Evolutionary conservation across 2,113 vertebrate genomes (phyloP).

Genomic region (Genyomyrus donnyi): DNA sequence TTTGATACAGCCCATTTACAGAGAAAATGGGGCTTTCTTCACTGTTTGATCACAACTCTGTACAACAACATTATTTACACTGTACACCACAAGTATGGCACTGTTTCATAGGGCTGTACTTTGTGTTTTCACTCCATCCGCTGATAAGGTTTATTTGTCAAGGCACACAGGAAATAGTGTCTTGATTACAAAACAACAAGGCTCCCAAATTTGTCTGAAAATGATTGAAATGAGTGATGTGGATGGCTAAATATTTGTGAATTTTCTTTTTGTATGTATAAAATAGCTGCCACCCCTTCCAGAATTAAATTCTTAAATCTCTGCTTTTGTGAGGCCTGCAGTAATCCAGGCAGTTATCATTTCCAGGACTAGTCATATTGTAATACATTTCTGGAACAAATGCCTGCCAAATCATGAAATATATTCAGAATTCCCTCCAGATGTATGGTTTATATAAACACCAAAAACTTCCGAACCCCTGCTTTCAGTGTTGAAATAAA

Average conservation of each 20-base stretch:
- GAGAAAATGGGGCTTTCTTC: slow-evolving; percentile 41
- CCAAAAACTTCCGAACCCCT: background rate
- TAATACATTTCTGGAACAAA: background rate
- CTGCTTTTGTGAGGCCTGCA: background rate
- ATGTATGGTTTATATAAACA: background rate
- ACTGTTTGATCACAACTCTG: slow-evolving; percentile 41
- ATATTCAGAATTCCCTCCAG: slow-evolving; percentile 1
- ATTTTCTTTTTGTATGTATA: slow-evolving; percentile 6
- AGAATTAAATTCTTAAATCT: background rate
- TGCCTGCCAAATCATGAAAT: background rate
- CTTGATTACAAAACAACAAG: slow-evolving; percentile 36
- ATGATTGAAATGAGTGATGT: slow-evolving; percentile 22
- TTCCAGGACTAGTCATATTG: background rate
- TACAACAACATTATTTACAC: slow-evolving; percentile 40
- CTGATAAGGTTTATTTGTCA: slow-evolving; percentile 40
- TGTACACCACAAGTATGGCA: slow-evolving; percentile 29
- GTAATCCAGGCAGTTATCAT: background rate
- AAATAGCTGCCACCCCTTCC: background rate
- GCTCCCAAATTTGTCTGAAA: slow-evolving; percentile 24
- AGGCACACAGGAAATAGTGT: slow-evolving; percentile 29
- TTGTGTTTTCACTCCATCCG: slow-evolving; percentile 19
- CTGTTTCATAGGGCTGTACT: slow-evolving; percentile 7
- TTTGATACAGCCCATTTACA: slow-evolving; percentile 56
- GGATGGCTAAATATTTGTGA: slow-evolving; percentile 21
- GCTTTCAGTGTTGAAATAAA: background rate